A percentile compares a stretch with the other conserved stretches of the same genome.
Evolutionary conservation across 2,888 invertebrate genomes (phyloP).

Genomic region (Troides aeacus): DNA sequence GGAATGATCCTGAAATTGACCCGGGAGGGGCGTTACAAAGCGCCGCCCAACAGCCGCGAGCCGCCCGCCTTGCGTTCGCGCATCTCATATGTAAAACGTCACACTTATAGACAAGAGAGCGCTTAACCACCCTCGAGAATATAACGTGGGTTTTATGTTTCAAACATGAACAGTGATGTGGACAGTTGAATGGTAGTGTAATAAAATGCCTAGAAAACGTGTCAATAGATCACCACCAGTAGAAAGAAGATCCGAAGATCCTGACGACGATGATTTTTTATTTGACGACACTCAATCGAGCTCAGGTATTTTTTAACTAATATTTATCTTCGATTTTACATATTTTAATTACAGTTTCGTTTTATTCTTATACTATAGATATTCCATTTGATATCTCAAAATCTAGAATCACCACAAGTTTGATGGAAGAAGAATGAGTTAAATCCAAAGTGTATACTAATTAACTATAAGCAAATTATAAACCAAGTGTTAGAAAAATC

Average conservation of each 20-base stretch:
- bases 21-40: conserved; percentile 63
- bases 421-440: neutral
- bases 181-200: conserved; percentile 36
- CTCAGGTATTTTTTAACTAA: conserved; percentile 51
- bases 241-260: conserved; percentile 62
- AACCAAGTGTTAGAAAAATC: neutral
- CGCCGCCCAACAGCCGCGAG: conserved; percentile 60
- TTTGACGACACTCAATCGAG: conserved; percentile 72
- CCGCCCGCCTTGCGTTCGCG: conserved; percentile 68
- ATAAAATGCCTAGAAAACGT: conserved; percentile 68
- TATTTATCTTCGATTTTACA: neutral
- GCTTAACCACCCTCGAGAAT: conserved; percentile 29
- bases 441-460: neutral
- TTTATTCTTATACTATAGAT: neutral
- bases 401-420: neutral
- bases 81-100: conserved; percentile 59
- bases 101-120: conserved; percentile 45
- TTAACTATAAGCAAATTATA: neutral
- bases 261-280: conserved; percentile 70
- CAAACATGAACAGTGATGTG: conserved; percentile 38
- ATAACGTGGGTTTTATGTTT: conserved; percentile 29
- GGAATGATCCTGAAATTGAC: conserved; percentile 47
- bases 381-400: neutral
- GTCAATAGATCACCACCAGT: conserved; percentile 56
- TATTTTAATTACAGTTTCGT: neutral